Percentiles rank a stretch among this genome's conserved stretches.
phyloP scores from a whole-genome alignment of 1,140 invertebrate species.

The honey bee (Apis mellifera) region Amel_HAv3.1 CM009935.2:10359501-10360000 shows the following conservation, averaged over 20 bases:
- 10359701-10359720: background rate
- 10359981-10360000: background rate
- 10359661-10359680: conserved; percentile 27
- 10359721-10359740: background rate
- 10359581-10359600: conserved; percentile 7
- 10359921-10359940: too few relatives aligned
- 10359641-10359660: conserved; percentile 8
- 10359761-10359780: background rate
- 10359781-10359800: background rate
- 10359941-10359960: background rate
- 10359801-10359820: background rate
- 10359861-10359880: conserved; percentile 4
- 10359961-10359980: background rate
- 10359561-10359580: conserved; percentile 21
- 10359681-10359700: conserved; percentile 2
- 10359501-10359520: background rate
- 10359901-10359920: background rate
- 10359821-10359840: conserved; percentile 2
- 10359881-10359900: conserved; percentile 41
- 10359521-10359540: background rate
- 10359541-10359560: background rate
- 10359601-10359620: conserved; percentile 27
- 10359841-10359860: conserved; percentile 13
- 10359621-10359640: conserved; percentile 29
- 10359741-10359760: background rate